These are phyloP conservation scores for Doryteuthis pealeii DNA, from an alignment of 1,140 invertebrate genomes.

Conservation along the genomic window DNA sequence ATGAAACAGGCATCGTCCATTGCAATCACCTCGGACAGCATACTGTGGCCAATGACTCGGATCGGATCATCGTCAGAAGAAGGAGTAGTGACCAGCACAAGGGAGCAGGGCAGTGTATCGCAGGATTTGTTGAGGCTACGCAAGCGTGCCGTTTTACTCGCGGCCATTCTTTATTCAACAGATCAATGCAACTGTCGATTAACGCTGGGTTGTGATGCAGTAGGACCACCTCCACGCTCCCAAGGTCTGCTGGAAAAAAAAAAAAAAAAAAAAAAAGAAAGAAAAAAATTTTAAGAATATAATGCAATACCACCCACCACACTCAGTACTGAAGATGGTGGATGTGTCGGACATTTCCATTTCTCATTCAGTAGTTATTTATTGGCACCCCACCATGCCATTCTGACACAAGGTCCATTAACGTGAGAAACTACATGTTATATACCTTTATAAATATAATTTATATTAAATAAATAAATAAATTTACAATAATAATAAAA, in stretches of 20 bases:
- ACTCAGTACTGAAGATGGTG: too few species aligned
- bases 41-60: constrained; percentile 48
- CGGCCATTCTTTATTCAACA: constrained; percentile 53
- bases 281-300: too few species aligned
- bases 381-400: too few species aligned
- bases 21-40: constrained; percentile 43
- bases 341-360: too few species aligned
- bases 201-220: constrained; percentile 42
- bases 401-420: too few species aligned
- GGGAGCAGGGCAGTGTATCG: constrained; percentile 43
- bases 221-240: constrained; percentile 28
- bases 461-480: too few species aligned
- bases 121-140: constrained; percentile 49
- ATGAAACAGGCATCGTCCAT: constrained; percentile 44
- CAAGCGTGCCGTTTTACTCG: constrained; percentile 42
- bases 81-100: constrained; percentile 32
- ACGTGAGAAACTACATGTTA: too few species aligned
- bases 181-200: constrained; percentile 36
- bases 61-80: background rate
- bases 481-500: too few species aligned
- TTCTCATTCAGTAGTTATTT: too few species aligned
- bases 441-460: too few species aligned
- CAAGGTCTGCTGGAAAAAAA: background rate
- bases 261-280: too few species aligned
- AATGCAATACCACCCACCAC: too few species aligned